These are phyloP conservation scores for Stigmatopora nigra DNA, from an alignment of 2,113 vertebrate species.

Conservation along the genomic window DNA sequence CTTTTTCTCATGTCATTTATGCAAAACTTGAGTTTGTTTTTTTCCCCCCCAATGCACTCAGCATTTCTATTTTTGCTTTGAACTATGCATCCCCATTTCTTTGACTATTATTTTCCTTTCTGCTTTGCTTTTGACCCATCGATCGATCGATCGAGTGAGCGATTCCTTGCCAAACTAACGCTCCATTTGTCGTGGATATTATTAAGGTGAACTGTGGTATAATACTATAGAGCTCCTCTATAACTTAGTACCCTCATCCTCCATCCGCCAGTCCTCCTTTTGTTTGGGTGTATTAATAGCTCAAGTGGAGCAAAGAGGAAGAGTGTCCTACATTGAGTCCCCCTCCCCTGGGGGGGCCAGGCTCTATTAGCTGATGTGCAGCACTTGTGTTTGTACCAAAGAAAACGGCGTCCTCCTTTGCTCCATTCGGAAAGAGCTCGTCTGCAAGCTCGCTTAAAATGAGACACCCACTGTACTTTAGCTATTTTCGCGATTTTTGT, in stretches of 20 bases:
- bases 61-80: constrained; percentile 9
- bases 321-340: constrained; percentile 65
- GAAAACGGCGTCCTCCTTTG: constrained; percentile 32
- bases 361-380: constrained; percentile 58
- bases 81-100: constrained; percentile 46
- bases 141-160: neutral
- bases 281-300: constrained; percentile 72
- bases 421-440: constrained; percentile 23
- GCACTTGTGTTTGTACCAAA: constrained; percentile 53
- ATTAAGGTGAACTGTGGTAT: neutral
- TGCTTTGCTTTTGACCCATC: constrained; percentile 21
- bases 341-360: constrained; percentile 45
- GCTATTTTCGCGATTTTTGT: neutral
- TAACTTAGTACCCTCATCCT: constrained; percentile 45
- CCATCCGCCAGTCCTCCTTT: constrained; percentile 57
- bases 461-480: neutral
- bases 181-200: neutral
- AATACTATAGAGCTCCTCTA: constrained; percentile 48
- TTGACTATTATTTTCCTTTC: neutral
- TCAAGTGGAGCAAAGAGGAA: constrained; percentile 57
- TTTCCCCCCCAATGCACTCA: neutral
- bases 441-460: constrained; percentile 27
- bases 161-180: constrained; percentile 2
- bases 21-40: constrained; percentile 40
- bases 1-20: constrained; percentile 59